These are phyloP conservation scores for Maccullochella peelii DNA, from an alignment of 2,113 vertebrate genomes.

Conservation along the genomic window DNA sequence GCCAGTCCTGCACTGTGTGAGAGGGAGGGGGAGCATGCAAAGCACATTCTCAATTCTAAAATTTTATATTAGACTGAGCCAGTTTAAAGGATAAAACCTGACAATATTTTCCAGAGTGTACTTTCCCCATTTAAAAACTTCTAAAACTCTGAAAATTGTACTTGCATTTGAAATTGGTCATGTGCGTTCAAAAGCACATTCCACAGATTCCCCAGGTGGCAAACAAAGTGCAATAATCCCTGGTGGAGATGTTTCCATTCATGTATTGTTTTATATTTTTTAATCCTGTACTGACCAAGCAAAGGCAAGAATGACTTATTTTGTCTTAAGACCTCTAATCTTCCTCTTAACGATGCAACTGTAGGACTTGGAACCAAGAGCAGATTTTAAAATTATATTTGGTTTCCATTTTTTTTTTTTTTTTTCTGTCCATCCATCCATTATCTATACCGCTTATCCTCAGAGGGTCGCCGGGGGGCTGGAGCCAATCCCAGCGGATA, in stretches of 20 bases:
- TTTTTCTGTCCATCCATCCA: too few relatives aligned
- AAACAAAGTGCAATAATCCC: slow-evolving; percentile 24
- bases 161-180: slow-evolving; percentile 25
- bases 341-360: background rate
- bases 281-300: slow-evolving; percentile 13
- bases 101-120: slow-evolving; percentile 12
- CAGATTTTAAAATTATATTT: background rate
- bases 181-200: slow-evolving; percentile 8
- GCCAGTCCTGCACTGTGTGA: slow-evolving; percentile 55
- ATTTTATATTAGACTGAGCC: slow-evolving; percentile 20
- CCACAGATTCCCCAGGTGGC: background rate
- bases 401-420: too few relatives aligned
- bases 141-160: background rate
- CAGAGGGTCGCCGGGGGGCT: too few relatives aligned
- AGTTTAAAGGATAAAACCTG: slow-evolving; percentile 32
- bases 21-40: slow-evolving; percentile 6
- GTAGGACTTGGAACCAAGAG: background rate
- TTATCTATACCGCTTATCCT: too few relatives aligned
- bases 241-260: slow-evolving; percentile 11
- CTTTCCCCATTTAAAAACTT: background rate
- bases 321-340: slow-evolving; percentile 4
- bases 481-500: too few relatives aligned
- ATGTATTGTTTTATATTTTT: slow-evolving; percentile 12
- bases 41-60: slow-evolving; percentile 29
- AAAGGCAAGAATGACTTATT: slow-evolving; percentile 16